These are phyloP conservation scores for Syndactyla subalaris DNA, from an alignment of 2,797 vertebrate genomes.

Conservation along the genomic window DNA sequence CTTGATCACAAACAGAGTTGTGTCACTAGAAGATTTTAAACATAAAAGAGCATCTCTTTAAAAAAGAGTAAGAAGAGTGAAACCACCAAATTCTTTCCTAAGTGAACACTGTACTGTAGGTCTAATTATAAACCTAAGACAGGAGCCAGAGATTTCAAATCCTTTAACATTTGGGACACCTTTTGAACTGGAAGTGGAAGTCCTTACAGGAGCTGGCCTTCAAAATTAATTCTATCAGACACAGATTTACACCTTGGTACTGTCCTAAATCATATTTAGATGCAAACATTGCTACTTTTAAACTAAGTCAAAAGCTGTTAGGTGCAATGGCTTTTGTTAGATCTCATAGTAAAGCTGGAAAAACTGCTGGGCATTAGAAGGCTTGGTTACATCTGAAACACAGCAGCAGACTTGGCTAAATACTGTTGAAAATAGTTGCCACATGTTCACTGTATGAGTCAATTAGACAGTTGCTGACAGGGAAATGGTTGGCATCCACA, in stretches of 20 bases:
- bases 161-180: background rate
- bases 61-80: background rate
- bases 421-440: conserved; percentile 51
- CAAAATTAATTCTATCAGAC: background rate
- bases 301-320: background rate
- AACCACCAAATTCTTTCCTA: background rate
- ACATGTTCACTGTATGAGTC: conserved; percentile 43
- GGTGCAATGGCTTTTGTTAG: background rate
- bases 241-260: background rate
- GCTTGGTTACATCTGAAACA: background rate
- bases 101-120: too few relatives aligned
- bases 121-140: background rate
- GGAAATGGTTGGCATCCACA: conserved; percentile 2
- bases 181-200: background rate
- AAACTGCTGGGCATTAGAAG: background rate
- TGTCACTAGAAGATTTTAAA: background rate
- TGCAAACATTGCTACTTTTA: background rate
- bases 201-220: background rate
- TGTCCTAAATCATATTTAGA: background rate
- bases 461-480: conserved; percentile 41
- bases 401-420: conserved; percentile 31
- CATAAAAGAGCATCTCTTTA: background rate
- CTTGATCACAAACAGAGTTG: background rate
- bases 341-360: background rate
- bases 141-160: background rate